Evolutionary conservation across 2,888 invertebrate species (phyloP).

Genomic region (Hemicrepidius hirtus): DNA sequence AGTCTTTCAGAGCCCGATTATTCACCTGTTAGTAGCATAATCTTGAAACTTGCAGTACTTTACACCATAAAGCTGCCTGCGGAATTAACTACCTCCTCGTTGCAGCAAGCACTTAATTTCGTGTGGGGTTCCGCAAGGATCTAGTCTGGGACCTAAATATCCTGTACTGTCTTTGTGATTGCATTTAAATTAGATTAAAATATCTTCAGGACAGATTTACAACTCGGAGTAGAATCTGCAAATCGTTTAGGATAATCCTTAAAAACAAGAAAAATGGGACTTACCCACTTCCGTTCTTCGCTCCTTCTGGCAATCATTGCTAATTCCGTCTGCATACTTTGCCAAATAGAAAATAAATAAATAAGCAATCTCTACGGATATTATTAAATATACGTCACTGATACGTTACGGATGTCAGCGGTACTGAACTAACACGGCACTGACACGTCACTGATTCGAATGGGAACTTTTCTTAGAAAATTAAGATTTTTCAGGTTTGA

Average conservation of each 20-base stretch:
- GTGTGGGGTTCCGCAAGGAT: constrained; percentile 30
- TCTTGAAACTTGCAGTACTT: constrained; percentile 23
- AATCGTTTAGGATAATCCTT: background rate
- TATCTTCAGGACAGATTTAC: background rate
- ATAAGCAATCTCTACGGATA: no score
- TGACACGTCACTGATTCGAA: no score
- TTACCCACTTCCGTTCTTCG: no score
- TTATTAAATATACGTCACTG: no score
- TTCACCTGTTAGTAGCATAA: constrained; percentile 15
- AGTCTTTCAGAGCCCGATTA: background rate
- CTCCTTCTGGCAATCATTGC: no score
- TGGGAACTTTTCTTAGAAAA: no score
- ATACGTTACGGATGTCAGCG: no score
- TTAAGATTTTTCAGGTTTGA: no score
- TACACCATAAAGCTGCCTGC: constrained; percentile 31
- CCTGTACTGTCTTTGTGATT: constrained; percentile 15
- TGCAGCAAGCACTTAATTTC: constrained; percentile 34
- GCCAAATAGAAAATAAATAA: no score
- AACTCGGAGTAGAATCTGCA: no score
- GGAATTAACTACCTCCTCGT: constrained; percentile 31
- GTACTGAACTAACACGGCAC: no score
- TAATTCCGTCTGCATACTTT: no score
- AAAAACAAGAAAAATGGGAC: background rate
- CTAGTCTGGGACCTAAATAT: constrained; percentile 15
- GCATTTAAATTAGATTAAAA: constrained; percentile 29